Evolutionary conservation across 1,140 invertebrate genomes (phyloP).

Genomic region (Drosophila jambulina): DNA sequence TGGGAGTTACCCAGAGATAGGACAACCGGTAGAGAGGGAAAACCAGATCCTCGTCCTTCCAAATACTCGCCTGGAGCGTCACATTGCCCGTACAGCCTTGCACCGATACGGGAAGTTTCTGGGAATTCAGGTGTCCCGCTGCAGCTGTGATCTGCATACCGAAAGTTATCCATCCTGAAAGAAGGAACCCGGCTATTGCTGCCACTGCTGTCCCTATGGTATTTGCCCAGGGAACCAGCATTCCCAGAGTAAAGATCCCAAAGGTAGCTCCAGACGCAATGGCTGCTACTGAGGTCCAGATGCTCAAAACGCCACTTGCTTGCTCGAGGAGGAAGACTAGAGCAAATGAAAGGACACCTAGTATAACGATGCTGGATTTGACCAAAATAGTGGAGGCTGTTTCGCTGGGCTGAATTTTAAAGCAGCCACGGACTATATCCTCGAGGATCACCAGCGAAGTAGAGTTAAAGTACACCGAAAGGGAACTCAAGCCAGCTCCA

Average conservation of each 20-base stretch:
- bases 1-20: constrained; percentile 91
- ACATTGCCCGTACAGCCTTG: constrained; percentile 72
- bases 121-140: constrained; percentile 81
- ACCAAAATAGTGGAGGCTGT: constrained; percentile 88
- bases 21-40: constrained; percentile 90
- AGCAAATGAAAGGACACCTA: constrained; percentile 88
- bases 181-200: constrained; percentile 86
- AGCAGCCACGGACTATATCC: constrained; percentile 91
- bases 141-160: constrained; percentile 86
- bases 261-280: constrained; percentile 93
- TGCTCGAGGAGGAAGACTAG: constrained; percentile 90
- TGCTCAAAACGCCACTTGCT: constrained; percentile 90
- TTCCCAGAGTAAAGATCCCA: constrained; percentile 94
- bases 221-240: constrained; percentile 93
- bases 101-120: constrained; percentile 83
- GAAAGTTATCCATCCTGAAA: constrained; percentile 87
- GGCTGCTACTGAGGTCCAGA: constrained; percentile 91
- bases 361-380: constrained; percentile 88
- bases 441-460: constrained; percentile 92
- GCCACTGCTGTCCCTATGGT: constrained; percentile 87
- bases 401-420: constrained; percentile 88
- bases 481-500: constrained; percentile 90
- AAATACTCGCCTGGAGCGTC: constrained; percentile 55
- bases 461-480: constrained; percentile 93
- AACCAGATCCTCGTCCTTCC: constrained; percentile 86